Base-by-base conservation (phyloP, 2,888 invertebrate species). In the Ectemnius continuus region DNA sequence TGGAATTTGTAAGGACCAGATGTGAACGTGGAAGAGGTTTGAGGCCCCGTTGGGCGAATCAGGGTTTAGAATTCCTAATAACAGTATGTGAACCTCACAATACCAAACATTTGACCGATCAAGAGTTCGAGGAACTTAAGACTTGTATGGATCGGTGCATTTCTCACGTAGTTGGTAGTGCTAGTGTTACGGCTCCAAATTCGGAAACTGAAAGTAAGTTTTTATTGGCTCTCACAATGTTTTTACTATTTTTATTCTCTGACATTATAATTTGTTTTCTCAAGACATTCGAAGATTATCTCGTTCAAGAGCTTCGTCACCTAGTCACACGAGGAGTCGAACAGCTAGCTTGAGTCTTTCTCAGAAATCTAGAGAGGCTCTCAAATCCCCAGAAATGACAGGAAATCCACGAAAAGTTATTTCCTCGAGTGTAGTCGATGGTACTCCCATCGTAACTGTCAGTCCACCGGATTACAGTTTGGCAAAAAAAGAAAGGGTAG, bases 11-110 rank as follows among this genome's bases (percentile, higher is more conserved):
- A 0, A 93, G 94, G 79, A 94, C 95, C 85, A 93, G 96, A 16
- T 98, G 97, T 88, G 97, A 98, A 87, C 91, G 95, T 0, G 96
- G 96, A 0, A 92, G 96, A 4, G 97, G 97, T 0, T 92, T 95
- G 81, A 91, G 96, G 23, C 97, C 97, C 0, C 92, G 97, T 87
- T 98, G 97, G 97, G 97, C 97, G 2, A 94, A 94, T 87, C 97
- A 97, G 88, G 97, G 98, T 0, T 89, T 98, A 66, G 97, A 98
- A 86, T 98, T 97, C 90, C 92, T 98, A 1, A 94, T 96, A 90
- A 92, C 95, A 57, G 96, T 96, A 0, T 97, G 96, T 87, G 97
- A 97, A 86, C 97, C 97, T 0, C 93, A 95, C 80, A 95, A 97
- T 85, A 96, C 97, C 0, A 94, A 94, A 79, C 94, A 95, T 88